phyloP scores from a whole-genome alignment of 2,797 vertebrate species.

The Ptychadena robeensis region DNA sequence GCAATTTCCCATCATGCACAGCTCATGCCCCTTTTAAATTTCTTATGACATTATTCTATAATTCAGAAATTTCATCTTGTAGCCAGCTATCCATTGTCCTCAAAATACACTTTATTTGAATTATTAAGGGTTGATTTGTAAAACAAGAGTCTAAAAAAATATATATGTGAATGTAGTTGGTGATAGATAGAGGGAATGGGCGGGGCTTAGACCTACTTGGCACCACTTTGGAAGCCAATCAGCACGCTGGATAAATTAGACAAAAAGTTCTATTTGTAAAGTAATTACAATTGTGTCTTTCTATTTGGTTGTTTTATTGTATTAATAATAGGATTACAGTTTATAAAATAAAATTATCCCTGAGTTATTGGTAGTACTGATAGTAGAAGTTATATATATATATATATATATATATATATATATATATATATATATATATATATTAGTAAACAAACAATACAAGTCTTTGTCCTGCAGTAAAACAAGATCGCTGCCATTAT shows the following conservation, averaged over 20 bases:
- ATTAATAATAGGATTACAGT: background rate
- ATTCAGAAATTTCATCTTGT: background rate
- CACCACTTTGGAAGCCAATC: background rate
- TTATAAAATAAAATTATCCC: no score
- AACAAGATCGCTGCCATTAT: no score
- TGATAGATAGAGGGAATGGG: background rate
- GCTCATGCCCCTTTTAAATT: background rate
- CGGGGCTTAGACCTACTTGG: background rate
- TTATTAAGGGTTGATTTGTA: background rate
- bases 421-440: background rate
- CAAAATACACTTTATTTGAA: background rate
- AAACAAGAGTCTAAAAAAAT: no score
- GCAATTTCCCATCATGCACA: background rate
- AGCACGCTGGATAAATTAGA: background rate
- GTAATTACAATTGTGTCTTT: background rate
- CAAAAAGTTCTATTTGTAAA: background rate
- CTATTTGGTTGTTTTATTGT: background rate
- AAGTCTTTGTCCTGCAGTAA: no score
- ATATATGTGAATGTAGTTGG: background rate
- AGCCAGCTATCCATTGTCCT: background rate
- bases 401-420: background rate
- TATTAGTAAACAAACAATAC: background rate
- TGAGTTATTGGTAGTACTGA: background rate
- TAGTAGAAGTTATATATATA: background rate
- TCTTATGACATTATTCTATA: background rate